Base-by-base conservation (phyloP, 2,113 vertebrate species). In the Platysteira castanea region DNA sequence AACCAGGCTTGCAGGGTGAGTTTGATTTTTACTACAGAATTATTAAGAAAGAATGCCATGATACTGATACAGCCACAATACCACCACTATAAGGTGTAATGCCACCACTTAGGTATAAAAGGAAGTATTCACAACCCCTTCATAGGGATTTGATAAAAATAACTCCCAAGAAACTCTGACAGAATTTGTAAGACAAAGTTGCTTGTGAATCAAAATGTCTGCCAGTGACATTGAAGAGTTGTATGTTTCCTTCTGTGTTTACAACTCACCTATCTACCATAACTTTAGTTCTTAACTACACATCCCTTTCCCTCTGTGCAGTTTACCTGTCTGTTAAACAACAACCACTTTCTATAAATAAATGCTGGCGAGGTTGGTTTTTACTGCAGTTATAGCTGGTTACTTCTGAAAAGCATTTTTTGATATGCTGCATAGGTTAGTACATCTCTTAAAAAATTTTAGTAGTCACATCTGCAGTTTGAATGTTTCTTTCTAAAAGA, bases 401-500 rank as follows among this genome's bases (percentile, higher is more conserved):
- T 84, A 69, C 42, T 96, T 90, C 68, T 88, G 88, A 41, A 92
- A 84, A 68, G 15, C 8, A 84, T 83, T 84, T 82, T 95, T 92
- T 93, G 1, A 65, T 81, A 82, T 35, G 61, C 30, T 91, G 28
- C 57, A 75, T n/a, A 79, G 24, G 15, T 95, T 93, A 91, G 44
- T 92, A 94, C 80, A 93, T 83, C 22, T 42, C 65, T 87, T 84
- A 78, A 89, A 67, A 89, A 64, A 69, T 84, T 73, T 68, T 95
- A 81, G 88, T 56, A 92, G 82, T 96, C 95, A 94, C 89, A 97
- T 91, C 89, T 98, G 87, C 42, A 97, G 95, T 59, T 88, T 93
- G 90, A 97, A 85, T 60, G 56, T 95, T 95, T 97, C 89, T 92
- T 96, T 97, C 94, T 94, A 76, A 94, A 97, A 96, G 91, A 96